Evolutionary conservation across 2,797 vertebrate genomes (phyloP), one percentile per base, ranked within the genome.

Genomic region (Mormyrus hasselquistii): DNA sequence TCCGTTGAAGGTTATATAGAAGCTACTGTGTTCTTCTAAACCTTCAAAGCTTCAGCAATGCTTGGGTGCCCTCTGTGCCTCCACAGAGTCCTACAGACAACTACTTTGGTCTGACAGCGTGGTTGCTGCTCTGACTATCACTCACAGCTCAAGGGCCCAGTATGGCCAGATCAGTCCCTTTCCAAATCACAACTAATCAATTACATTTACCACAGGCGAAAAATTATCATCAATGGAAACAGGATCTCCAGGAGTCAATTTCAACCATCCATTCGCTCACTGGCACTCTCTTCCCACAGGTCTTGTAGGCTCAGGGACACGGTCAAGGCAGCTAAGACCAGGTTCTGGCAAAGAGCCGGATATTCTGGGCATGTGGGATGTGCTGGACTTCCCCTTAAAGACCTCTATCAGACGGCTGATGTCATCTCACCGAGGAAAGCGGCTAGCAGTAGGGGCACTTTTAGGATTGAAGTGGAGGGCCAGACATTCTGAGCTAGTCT

Each of bases 221-320:
- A 65, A 65, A 25, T 25, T 10, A 65, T 65, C 22, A 65, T 25
- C 59, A 10, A 1, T 65, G 59, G 8, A 29, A 65, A 65, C 0
- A 3, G 59, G n/a, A 25, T 65, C 59, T 25, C 8, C 22, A 10
- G 59, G 22, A 65, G 59, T 25, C 22, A 10, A 65, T 65, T 10
- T 65, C 22, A 29, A 25, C 59, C 88, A 59, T 91, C 87, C 90
- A 90, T 90, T 91, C 14, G 38, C 69, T 55, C 89, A 87, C 86
- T 49, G 59, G 47, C 62, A 16, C 34, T 84, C 38, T 79, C 88
- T 83, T 86, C 88, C 83, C 34, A 85, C 55, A 34, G 79, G 38
- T 85, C 25, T 50, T 25, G 8, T 88, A 34, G 88, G 79, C 82
- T 88, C 86, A 65, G 83, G 88, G 88, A 88, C 89, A 55, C 12